Evolutionary conservation across 2,797 vertebrate species (phyloP), one percentile per base, ranked within the genome.

Genomic region (Malacoctenus gilli): DNA sequence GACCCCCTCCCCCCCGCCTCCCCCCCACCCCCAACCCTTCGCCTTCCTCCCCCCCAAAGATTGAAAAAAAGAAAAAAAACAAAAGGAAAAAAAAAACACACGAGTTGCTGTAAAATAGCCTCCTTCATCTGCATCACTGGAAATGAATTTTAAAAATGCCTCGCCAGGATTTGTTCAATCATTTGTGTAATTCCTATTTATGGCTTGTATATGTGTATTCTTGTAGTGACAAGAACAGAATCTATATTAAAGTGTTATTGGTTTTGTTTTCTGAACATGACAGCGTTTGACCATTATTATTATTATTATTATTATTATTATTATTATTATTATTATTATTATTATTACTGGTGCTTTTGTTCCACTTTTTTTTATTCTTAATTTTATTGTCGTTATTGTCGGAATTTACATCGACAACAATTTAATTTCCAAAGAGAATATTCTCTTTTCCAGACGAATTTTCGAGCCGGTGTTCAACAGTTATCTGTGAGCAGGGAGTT

Each of bases 151-250:
- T 5, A 68, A 90, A 68, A 90, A 93, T 86, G 85, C 84, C 85
- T 91, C 89, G 76, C 89, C n/a, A 85, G 92, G 86, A 93, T 87
- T 91, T 91, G 91, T 95, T 85, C 89, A 93, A 93, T 95, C 91
- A 93, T 95, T 95, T 95, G 92, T 96, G 95, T 94, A 94, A 90
- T 93, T 91, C 92, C 96, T 98, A 99, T 99, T 98, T 98, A 98
- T 98, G 94, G 91, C 93, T 93, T 94, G 92, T 94, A 93, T 93
- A 94, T 95, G 93, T 98, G 94, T 96, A 92, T 94, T 94, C 94
- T 94, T 96, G 92, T 93, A 92, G 88, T 89, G 91, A 90, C 89
- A 91, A 92, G 92, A 91, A 90, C 93, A 95, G 91, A 93, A 92
- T 93, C 91, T 95, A 91, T 94, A 98, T 97, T 97, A 96, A 96